Evolutionary conservation across 2,888 invertebrate genomes (phyloP).

Genomic region (Agrypnus murinus): DNA sequence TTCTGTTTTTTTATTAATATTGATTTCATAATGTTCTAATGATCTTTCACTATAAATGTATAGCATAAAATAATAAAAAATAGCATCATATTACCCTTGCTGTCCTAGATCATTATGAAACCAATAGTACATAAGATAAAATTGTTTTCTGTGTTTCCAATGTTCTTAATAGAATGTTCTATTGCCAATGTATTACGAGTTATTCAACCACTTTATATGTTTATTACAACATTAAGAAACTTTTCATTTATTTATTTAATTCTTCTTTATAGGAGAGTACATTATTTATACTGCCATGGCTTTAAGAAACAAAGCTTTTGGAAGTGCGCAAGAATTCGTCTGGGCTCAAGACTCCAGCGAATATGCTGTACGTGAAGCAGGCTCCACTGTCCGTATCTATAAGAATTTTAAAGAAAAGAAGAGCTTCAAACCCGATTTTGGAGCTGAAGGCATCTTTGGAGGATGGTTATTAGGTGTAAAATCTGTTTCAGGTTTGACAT

Average conservation of each 20-base stretch:
- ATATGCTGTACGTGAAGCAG: constrained; percentile 85
- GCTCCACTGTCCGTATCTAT: constrained; percentile 93
- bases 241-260: background rate
- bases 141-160: too few species aligned
- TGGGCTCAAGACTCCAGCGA: constrained; percentile 98
- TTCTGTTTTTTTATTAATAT: too few species aligned
- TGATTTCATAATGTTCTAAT: too few species aligned
- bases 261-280: constrained; percentile 83
- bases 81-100: too few species aligned
- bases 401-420: constrained; percentile 99
- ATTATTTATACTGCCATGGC: constrained; percentile 99
- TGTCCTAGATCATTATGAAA: too few species aligned
- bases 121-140: too few species aligned
- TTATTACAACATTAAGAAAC: background rate
- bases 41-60: too few species aligned
- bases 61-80: too few species aligned
- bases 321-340: constrained; percentile 98
- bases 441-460: constrained; percentile 86
- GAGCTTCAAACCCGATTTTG: constrained; percentile 96
- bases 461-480: constrained; percentile 79
- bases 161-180: too few species aligned
- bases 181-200: too few species aligned
- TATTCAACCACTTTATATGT: too few species aligned
- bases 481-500: constrained; percentile 92
- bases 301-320: constrained; percentile 98